These are phyloP conservation scores for Apotomis turbidana DNA, from an alignment of 2,888 invertebrate genomes.

Conservation along the genomic window DNA sequence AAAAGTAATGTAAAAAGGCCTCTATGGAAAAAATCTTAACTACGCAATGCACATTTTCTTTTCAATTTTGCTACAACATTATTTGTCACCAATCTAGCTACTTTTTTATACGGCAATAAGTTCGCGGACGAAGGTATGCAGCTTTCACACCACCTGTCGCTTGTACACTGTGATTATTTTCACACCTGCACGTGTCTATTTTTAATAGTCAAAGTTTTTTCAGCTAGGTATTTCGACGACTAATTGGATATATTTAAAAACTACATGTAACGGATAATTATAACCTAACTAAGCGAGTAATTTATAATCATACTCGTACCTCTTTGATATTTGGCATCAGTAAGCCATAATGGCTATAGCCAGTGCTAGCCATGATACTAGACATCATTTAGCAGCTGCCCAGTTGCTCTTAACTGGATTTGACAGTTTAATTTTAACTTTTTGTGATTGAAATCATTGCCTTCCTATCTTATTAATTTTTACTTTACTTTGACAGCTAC, in stretches of 20 bases:
- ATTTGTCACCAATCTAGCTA: too few species aligned
- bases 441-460: conserved; percentile 37
- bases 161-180: conserved; percentile 3
- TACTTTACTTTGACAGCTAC: conserved; percentile 42
- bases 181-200: conserved; percentile 7
- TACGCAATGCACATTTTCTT: too few species aligned
- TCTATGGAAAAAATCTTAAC: too few species aligned
- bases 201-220: conserved; percentile 4
- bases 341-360: conserved; percentile 15
- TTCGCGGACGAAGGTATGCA: too few species aligned
- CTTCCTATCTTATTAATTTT: conserved; percentile 33
- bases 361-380: conserved; percentile 23
- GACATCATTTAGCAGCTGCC: conserved; percentile 10
- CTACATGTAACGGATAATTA: conserved; percentile 11
- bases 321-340: conserved; percentile 1
- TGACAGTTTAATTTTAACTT: conserved; percentile 28
- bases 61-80: too few species aligned
- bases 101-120: too few species aligned
- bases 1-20: too few species aligned
- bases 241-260: conserved; percentile 10
- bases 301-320: conserved; percentile 29
- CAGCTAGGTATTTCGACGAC: neutral
- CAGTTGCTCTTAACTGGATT: conserved; percentile 2
- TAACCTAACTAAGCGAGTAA: conserved; percentile 16
- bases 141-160: neutral